Conservation (phyloP, 2,113 vertebrate genomes). For the Reinhardtius hippoglossoides region DNA sequence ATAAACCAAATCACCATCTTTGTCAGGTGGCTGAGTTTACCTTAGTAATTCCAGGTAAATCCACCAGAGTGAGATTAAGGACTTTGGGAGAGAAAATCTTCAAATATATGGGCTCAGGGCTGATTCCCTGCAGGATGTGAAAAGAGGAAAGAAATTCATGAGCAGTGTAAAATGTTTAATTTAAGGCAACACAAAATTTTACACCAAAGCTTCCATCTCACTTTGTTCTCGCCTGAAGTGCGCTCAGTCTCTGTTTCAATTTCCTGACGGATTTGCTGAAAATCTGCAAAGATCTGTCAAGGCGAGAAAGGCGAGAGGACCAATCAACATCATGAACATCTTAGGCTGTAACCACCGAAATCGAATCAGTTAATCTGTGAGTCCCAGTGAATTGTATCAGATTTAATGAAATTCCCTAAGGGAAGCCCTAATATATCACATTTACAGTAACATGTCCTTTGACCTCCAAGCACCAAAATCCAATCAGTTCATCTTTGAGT, state of each 20-base stretch:
- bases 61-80: constrained; percentile 85
- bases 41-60: constrained; percentile 88
- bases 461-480: no score
- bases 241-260: constrained; percentile 84
- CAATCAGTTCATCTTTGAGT: no score
- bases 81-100: constrained; percentile 86
- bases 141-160: constrained; percentile 1
- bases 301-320: constrained; percentile 7
- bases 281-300: constrained; percentile 82
- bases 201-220: constrained; percentile 37
- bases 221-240: constrained; percentile 83
- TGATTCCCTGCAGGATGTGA: constrained; percentile 79
- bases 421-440: no score
- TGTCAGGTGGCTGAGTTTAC: constrained; percentile 56
- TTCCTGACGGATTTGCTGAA: constrained; percentile 82
- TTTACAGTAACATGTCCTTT: no score
- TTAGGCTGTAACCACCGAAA: no score
- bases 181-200: not conserved
- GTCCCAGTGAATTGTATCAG: no score
- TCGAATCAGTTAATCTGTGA: no score
- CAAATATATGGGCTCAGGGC: constrained; percentile 83
- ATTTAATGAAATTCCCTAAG: no score
- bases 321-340: no score
- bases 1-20: not conserved
- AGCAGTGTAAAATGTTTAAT: constrained; percentile 10